Conservation (phyloP, 1,140 invertebrate genomes). For the Drosophila subpulchrella region DNA sequence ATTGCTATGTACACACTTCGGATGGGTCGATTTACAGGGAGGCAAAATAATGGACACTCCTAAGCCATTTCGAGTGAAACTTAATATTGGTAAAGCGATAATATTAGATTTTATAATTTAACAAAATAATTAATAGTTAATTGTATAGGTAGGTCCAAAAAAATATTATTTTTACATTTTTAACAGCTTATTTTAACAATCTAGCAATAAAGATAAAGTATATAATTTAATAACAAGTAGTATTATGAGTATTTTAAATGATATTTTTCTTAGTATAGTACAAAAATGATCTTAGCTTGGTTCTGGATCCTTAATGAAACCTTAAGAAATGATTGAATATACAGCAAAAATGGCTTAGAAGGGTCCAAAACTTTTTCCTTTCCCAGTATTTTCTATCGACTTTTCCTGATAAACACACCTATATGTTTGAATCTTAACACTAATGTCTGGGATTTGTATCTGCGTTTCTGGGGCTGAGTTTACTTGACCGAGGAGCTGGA, state of each 20-base stretch:
- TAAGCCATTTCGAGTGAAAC: not conserved
- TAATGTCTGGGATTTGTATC: slow-evolving; percentile 2
- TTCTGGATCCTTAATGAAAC: not conserved
- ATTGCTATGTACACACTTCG: slow-evolving; percentile 21
- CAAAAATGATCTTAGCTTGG: not conserved
- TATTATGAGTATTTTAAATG: too few relatives aligned
- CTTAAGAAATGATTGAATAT: not conserved
- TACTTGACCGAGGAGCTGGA: slow-evolving; percentile 76
- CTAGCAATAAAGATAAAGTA: too few relatives aligned
- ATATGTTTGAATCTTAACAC: slow-evolving; percentile 8
- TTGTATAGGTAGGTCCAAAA: not conserved
- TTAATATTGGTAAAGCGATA: too few relatives aligned
- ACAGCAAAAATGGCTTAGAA: not conserved
- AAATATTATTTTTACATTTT: not conserved
- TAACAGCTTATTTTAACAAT: too few relatives aligned
- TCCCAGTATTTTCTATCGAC: not conserved
- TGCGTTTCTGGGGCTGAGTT: slow-evolving; percentile 28
- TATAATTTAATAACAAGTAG: too few relatives aligned
- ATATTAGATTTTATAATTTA: too few relatives aligned
- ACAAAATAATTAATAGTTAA: too few relatives aligned
- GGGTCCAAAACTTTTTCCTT: not conserved
- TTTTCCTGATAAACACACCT: not conserved
- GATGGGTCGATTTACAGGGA: not conserved
- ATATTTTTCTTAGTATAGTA: too few relatives aligned
- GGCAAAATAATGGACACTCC: not conserved